These are phyloP conservation scores for Salmo trutta DNA, from an alignment of 2,797 vertebrate species.

Conservation along the genomic window DNA sequence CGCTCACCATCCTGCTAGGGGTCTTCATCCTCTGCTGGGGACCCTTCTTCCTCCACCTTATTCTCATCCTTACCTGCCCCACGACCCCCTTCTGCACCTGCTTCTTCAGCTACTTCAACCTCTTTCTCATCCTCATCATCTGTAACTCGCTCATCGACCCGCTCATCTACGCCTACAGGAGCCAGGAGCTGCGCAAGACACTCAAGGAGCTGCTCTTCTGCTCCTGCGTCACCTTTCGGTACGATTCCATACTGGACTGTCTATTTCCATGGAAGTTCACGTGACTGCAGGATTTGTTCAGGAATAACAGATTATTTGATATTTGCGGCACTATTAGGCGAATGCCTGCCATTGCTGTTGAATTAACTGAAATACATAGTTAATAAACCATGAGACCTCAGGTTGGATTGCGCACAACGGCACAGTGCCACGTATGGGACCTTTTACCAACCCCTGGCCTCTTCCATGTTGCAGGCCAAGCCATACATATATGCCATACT, in stretches of 20 bases:
- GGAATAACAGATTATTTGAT: neutral
- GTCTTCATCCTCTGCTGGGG: slow-evolving; percentile 93
- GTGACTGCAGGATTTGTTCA: neutral
- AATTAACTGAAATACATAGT: neutral
- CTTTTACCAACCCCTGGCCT: neutral
- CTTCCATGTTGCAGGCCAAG: neutral
- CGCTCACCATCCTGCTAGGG: slow-evolving; percentile 89
- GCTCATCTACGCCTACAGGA: slow-evolving; percentile 91
- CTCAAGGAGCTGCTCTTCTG: slow-evolving; percentile 83
- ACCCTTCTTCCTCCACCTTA: slow-evolving; percentile 94
- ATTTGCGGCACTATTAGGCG: neutral
- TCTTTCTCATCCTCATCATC: slow-evolving; percentile 90
- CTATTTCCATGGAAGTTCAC: neutral
- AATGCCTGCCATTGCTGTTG: neutral
- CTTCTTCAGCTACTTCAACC: slow-evolving; percentile 87
- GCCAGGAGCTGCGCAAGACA: slow-evolving; percentile 88
- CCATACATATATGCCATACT: neutral
- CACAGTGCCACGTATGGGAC: neutral
- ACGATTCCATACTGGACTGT: neutral
- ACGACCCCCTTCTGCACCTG: slow-evolving; percentile 84
- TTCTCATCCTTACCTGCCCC: slow-evolving; percentile 88
- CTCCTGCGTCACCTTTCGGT: slow-evolving; percentile 67
- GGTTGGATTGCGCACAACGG: neutral
- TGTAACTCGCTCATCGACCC: slow-evolving; percentile 92
- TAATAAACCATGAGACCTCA: neutral